Base-by-base conservation (phyloP, 2,797 vertebrate species). In the Ispidina lecontei region DNA sequence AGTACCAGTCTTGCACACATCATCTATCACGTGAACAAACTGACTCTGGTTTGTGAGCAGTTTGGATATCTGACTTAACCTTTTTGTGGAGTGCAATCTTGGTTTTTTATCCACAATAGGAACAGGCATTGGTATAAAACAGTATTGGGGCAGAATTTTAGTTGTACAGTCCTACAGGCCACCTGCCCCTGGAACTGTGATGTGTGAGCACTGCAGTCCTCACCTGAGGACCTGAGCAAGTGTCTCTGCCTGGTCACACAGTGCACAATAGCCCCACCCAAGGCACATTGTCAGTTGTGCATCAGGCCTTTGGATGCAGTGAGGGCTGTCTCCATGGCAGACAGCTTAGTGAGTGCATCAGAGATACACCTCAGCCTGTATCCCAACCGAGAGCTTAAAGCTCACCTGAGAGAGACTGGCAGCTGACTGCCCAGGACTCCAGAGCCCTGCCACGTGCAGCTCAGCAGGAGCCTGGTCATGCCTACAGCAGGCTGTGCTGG, bases 1-100 rank as follows among this genome's bases (percentile, higher is more conserved):
- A 94, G 65, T 82, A 64, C 71, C 86, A 70, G 10, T 77, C 74
- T 87, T 58, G 17, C 37, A 84, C 90, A 94, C 89, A 28, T 93
- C 81, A 76, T 95, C 56, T 9, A 18, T 90, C 84, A 3, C 19
- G 26, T 0, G 25, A 76, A 46, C 16, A 46, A 70, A 58, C 11
- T 21, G 33, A 43, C 56, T 93, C 44, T 7, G 16, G n/a, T 74
- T 89, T 88, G 74, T 71, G 44, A 79, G 68, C 56, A 60, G 25
- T 75, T 70, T 82, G 74, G 35, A 78, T 60, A 73, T 73, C 39
- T 44, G 49, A 15, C 23, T 79, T 54, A 33, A 85, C 68, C 23
- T 43, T 68, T 65, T 79, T 1, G 4, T 46, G 28, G n/a, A 54
- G 26, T 41, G 20, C 59, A 76, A 68, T 77, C 37, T 75, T 84